Evolutionary conservation across 2,113 vertebrate genomes (phyloP), one percentile per base, ranked within the genome.

Genomic region (Pao palembangensis): DNA sequence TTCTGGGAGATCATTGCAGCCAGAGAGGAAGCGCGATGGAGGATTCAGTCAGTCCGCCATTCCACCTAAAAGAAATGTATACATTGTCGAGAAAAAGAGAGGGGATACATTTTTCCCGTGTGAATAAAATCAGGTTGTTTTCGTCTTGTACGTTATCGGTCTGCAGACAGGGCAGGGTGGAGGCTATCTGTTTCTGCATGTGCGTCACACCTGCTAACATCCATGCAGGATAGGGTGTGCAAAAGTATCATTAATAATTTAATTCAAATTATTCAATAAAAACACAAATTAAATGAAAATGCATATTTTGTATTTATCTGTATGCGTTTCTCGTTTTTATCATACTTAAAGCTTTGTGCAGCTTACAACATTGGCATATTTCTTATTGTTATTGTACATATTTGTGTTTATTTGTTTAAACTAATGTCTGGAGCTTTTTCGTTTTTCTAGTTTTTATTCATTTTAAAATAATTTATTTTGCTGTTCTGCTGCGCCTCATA

Each of bases 1-100:
- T 18, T 66, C 3, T 72, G 47, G 16, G 83, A 82, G 47, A 92
- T 85, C 91, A 92, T 92, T 17, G 61, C 69, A 60, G 58, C 31
- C 66, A 48, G 16, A 55, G 17, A 19, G n/a, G 19, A 34, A 4
- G 19, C 44, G 20, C 2, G 12, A 51, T 28, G 34, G 34, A 38
- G 11, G 11, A 14, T 12, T 5, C 10, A 50, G 16, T 25, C 48
- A 84, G 55, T 82, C 84, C n/a, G 81, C 74, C 78, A 85, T 83
- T 69, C 42, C 76, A 6, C 25, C 3, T 7, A 17, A 28, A 25
- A 34, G 15, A 44, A 57, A 49, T 18, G 7, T 11, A 61, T 38
- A 12, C 34, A 49, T 51, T 41, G 17, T 18, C 56, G 14, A 15
- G n/a, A 47, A 55, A 50, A 42, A 0, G 42, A 15, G 28, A 7